phyloP scores from a whole-genome alignment of 2,113 vertebrate genomes.

The Pluvianellus socialis region DNA sequence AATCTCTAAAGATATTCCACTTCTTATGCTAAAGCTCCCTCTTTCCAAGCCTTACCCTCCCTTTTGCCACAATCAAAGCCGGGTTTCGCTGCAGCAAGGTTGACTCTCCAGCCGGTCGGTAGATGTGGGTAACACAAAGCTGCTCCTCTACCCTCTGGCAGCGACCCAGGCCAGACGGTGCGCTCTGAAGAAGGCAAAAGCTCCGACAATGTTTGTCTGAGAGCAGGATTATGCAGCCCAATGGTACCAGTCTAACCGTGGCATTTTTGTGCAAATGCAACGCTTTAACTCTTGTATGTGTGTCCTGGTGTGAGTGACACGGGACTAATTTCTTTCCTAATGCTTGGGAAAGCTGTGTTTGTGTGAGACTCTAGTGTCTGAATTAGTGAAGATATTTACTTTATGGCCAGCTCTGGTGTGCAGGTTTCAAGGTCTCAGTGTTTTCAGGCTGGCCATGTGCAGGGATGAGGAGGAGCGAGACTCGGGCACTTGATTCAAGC shows the following conservation, averaged over 20 bases:
- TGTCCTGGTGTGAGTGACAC: too few relatives aligned
- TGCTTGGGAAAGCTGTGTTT: too few relatives aligned
- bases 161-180: accelerated
- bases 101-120: neutral
- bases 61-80: neutral
- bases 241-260: neutral
- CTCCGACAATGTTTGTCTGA: neutral
- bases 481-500: too few relatives aligned
- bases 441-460: too few relatives aligned
- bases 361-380: too few relatives aligned
- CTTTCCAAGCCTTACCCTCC: neutral
- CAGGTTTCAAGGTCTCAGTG: too few relatives aligned
- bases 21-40: neutral
- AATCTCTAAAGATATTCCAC: neutral
- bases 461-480: too few relatives aligned
- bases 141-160: neutral
- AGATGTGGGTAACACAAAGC: neutral
- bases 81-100: neutral
- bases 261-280: neutral
- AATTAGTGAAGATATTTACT: too few relatives aligned
- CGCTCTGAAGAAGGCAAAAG: neutral
- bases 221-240: neutral
- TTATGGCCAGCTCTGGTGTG: too few relatives aligned
- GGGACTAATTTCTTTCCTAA: too few relatives aligned
- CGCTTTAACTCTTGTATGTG: neutral